These are phyloP conservation scores for Tetragonula carbonaria DNA, from an alignment of 2,888 invertebrate species.

Conservation along the genomic window DNA sequence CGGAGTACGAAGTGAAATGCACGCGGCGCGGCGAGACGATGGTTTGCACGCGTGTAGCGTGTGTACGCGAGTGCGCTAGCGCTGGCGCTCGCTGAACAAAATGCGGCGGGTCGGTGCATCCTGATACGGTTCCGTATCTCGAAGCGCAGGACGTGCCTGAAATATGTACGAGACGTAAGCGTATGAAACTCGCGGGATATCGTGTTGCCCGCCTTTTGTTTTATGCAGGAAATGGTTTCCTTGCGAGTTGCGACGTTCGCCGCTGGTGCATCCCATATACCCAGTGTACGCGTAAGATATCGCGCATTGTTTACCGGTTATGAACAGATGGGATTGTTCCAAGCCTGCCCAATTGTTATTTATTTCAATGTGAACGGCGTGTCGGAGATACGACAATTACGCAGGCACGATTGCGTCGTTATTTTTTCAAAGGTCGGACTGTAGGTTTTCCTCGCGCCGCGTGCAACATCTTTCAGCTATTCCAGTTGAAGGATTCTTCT, in stretches of 20 bases:
- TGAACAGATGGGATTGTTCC: slow-evolving; percentile 34
- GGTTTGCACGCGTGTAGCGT: slow-evolving; percentile 6
- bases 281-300: slow-evolving; percentile 46
- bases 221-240: slow-evolving; percentile 71
- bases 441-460: neutral
- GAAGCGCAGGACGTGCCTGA: slow-evolving; percentile 66
- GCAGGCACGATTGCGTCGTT: neutral
- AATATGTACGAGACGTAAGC: slow-evolving; percentile 73
- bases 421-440: neutral
- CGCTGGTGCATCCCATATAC: slow-evolving; percentile 45
- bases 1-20: slow-evolving; percentile 11
- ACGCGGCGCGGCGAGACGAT: slow-evolving; percentile 6
- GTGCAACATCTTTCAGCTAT: neutral
- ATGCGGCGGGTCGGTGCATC: slow-evolving; percentile 61
- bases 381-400: slow-evolving; percentile 17
- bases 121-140: slow-evolving; percentile 70
- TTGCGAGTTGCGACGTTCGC: slow-evolving; percentile 58
- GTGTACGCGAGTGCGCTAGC: neutral
- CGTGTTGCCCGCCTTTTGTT: slow-evolving; percentile 72
- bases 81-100: slow-evolving; percentile 45
- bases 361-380: neutral
- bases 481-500: neutral
- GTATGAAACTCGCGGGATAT: slow-evolving; percentile 71
- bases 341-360: slow-evolving; percentile 18
- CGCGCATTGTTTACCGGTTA: slow-evolving; percentile 48